Base-by-base conservation (phyloP, 2,888 invertebrate genomes). In the Gonocerus acuteangulatus region DNA sequence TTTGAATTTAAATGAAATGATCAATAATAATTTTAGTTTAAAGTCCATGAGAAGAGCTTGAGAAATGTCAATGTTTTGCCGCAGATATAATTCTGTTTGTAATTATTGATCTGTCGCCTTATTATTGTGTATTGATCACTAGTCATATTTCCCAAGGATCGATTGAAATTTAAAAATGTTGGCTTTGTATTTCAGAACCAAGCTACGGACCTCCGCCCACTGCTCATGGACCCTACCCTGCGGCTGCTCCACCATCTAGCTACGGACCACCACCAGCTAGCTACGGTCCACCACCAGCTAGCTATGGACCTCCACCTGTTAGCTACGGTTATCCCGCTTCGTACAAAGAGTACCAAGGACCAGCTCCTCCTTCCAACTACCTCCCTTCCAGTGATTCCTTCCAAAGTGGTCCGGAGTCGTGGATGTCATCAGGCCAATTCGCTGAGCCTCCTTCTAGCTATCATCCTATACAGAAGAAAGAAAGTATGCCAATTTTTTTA, bases 191-290 rank as follows among this genome's bases (percentile, higher is more conserved):
- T 27, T 27, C 39, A 39, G 39, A 11, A 69, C 58, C 63, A 23
- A 61, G 48, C 47, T 66, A 67, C 57, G 63, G 64, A 2, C 62
- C 65, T 21, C 63, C 65, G 15, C 63, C 65, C 22, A 57, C 58
- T 9, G 51, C 60, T 22, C 57, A 57, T 15, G 57, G 45, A 11
- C 45, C 22, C 23, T 57, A 57, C 15, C 64, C 64, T 13, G 39
- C 64, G 19, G 42, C 64, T 4, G 39, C 36, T 9, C 44, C 60
- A 15, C 61, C 52, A 1, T 34, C 61, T 15, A 51, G 51, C 23
- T 54, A 56, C 21, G 61, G 54, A n/a, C 66, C 63, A 9, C 65
- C 65, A 19, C 62, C 63, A 13, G 44, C 60, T 15, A 62, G 52
- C 36, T 66, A 62, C 56, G 61, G 64, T n/a, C 36, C 44, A 3